Conservation (phyloP, 2,888 invertebrate genomes). For the Harpalus rufipes region DNA sequence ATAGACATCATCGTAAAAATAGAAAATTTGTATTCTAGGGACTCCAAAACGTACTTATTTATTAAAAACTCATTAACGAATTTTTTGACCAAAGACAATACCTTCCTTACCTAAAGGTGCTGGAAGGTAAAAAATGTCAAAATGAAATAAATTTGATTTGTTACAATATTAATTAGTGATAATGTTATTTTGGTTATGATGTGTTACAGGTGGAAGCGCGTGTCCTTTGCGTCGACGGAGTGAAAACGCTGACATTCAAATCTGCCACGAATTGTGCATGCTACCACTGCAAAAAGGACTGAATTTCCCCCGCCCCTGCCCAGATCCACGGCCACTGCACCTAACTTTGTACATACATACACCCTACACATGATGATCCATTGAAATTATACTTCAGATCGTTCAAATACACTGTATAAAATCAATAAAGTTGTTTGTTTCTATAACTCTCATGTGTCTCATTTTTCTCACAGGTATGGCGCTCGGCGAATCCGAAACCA, state of each 20-base stretch:
- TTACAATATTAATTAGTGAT: too few species aligned
- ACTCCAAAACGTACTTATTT: too few species aligned
- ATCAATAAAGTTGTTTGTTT: slow-evolving; percentile 66
- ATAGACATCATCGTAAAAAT: too few species aligned
- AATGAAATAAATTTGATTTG: too few species aligned
- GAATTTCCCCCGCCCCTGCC: slow-evolving; percentile 68
- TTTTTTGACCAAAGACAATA: too few species aligned
- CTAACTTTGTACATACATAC: slow-evolving; percentile 60
- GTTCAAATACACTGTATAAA: slow-evolving; percentile 67
- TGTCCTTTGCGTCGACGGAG: slow-evolving; percentile 89
- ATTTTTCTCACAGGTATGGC: slow-evolving; percentile 37
- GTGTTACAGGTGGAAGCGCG: slow-evolving; percentile 84
- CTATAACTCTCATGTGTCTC: slow-evolving; percentile 60
- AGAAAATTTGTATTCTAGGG: too few species aligned
- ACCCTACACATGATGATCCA: slow-evolving; percentile 56
- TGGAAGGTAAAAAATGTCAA: too few species aligned
- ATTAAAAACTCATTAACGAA: too few species aligned
- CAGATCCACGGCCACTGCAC: slow-evolving; percentile 20
- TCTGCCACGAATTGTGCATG: slow-evolving; percentile 91
- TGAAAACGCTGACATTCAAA: slow-evolving; percentile 88
- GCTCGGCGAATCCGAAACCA: slow-evolving; percentile 22
- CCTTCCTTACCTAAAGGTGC: too few species aligned
- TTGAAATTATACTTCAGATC: slow-evolving; percentile 63
- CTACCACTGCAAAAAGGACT: slow-evolving; percentile 91
- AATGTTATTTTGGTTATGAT: too few species aligned